These are phyloP conservation scores for Augochlorella aurata DNA, from an alignment of 2,888 invertebrate genomes.

Conservation along the genomic window DNA sequence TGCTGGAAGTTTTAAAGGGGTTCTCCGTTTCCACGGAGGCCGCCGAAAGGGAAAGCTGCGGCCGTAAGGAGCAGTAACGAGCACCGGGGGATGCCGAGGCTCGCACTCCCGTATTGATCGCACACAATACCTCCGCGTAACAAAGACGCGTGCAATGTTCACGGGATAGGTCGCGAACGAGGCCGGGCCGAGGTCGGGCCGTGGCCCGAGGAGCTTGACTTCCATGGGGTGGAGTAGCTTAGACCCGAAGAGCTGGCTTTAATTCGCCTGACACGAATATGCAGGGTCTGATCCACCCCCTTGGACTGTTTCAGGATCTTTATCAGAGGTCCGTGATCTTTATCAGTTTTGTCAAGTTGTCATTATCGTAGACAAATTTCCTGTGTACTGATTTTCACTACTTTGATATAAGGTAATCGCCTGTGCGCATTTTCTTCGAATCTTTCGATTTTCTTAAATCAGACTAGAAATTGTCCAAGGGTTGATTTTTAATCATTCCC, in stretches of 20 bases:
- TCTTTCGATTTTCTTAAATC: too few species aligned
- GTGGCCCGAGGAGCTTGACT: slow-evolving; percentile 11
- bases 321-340: not conserved
- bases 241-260: not conserved
- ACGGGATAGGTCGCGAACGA: slow-evolving; percentile 46
- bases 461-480: too few species aligned
- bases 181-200: not conserved
- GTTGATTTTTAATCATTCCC: too few species aligned
- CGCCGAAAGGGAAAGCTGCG: slow-evolving; percentile 70
- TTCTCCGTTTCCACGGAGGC: slow-evolving; percentile 64
- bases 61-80: slow-evolving; percentile 38
- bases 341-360: not conserved
- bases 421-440: too few species aligned
- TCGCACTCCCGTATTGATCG: slow-evolving; percentile 63
- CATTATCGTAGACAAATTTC: too few species aligned
- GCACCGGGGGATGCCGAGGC: slow-evolving; percentile 44
- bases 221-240: not conserved
- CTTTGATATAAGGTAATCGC: too few species aligned
- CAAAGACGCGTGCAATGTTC: slow-evolving; percentile 62
- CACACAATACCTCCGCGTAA: slow-evolving; percentile 58
- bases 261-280: slow-evolving; percentile 4
- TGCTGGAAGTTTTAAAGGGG: slow-evolving; percentile 71
- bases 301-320: not conserved
- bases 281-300: not conserved
- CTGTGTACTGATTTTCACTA: too few species aligned